Evolutionary conservation across 1,140 invertebrate genomes (phyloP), one percentile per base, ranked within the genome.

Genomic region (Thalassaphorura encarpata): DNA sequence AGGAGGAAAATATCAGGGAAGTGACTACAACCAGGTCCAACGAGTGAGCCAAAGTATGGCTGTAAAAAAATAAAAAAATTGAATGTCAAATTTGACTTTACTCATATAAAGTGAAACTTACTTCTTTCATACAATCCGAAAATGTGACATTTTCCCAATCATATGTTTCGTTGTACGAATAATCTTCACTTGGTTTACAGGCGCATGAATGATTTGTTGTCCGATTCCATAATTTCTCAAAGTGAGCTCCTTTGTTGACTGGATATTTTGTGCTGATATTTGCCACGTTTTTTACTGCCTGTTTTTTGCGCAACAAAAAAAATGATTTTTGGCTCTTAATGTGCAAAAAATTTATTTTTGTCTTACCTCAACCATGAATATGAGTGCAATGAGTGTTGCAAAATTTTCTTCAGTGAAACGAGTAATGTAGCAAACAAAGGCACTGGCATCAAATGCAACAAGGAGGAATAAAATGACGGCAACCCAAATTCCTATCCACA

Each of bases 351-450:
- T 5, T 16, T n/a, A 16, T 6, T 24, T 18, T 21, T 16, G 15
- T 60, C 48, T 56, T 58, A n/a, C n/a, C 41, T 66, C 63, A n/a
- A 63, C 62, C 42, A 74, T 73, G 58, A 74, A 74, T 26, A 75
- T 74, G 19, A 67, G 58, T 6, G 73, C 71, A 47, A 74, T 71
- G 18, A 74, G 56, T 6, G 68, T 67, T 6, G 73, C 70, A 64
- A 74, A 75, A 27, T 68, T 73, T 58, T 74, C 73, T 66, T 76
- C 73, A 8, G 73, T 75, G 52, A 75, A 74, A 45, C 69, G 58
- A 23, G 70, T 73, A 33, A 67, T 71, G 63, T 66, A 73, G 49
- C 60, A 67, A 27, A 67, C 67, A 55, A 66, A 70, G 8, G 70
- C 70, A 29, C 66, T 67, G 2, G 67, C 63, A 62, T 74, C 73